These are phyloP conservation scores for Psilopsiagon aurifrons DNA, from an alignment of 2,113 vertebrate genomes.

Conservation along the genomic window DNA sequence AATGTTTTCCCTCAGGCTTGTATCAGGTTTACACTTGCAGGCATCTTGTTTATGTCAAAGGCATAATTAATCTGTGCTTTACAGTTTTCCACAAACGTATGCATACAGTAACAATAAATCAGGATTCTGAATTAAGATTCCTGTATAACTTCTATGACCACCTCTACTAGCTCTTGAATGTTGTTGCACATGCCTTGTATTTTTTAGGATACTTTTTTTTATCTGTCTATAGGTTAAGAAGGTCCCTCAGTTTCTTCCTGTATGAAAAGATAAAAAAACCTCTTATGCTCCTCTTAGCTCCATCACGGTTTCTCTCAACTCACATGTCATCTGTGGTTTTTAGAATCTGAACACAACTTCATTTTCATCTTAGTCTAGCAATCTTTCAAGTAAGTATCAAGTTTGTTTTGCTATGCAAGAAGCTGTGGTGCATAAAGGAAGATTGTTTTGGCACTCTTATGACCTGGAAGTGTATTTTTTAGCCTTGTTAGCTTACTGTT, in stretches of 20 bases:
- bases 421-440: not conserved
- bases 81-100: not conserved
- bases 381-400: not conserved
- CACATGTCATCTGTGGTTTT: not conserved
- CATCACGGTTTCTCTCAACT: not conserved
- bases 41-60: not conserved
- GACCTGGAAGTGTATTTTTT: not conserved
- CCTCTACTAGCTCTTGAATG: not conserved
- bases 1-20: not conserved
- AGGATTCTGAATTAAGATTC: not conserved
- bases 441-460: not conserved
- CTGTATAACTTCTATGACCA: not conserved
- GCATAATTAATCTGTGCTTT: not conserved
- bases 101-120: not conserved
- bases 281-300: not conserved
- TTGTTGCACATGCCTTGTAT: not conserved
- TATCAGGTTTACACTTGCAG: not conserved
- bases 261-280: rapidly evolving
- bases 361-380: not conserved
- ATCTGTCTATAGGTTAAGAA: not conserved
- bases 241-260: not conserved
- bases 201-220: not conserved
- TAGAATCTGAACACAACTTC: not conserved
- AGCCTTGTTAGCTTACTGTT: not conserved
- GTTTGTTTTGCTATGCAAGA: not conserved